Evolutionary conservation across 2,888 invertebrate species (phyloP).

Genomic region (Argynnis bischoffii): DNA sequence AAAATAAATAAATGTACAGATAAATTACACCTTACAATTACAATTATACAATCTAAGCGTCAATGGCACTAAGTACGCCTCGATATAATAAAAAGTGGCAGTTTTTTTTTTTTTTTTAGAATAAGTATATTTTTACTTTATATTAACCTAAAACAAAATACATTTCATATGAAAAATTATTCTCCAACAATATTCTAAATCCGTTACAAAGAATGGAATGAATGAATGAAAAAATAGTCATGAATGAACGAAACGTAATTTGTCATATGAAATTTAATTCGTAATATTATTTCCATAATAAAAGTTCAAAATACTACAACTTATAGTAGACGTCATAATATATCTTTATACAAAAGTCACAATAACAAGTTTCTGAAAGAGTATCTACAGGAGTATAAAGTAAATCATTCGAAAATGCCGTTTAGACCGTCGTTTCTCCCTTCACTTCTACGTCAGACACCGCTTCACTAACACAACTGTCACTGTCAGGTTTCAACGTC

Average conservation of each 20-base stretch:
- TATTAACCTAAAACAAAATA: conserved; percentile 10
- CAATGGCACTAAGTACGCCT: conserved; percentile 45
- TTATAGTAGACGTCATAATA: conserved; percentile 8
- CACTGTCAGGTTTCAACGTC: conserved; percentile 74
- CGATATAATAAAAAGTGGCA: conserved; percentile 17
- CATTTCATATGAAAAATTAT: conserved; percentile 13
- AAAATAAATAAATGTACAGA: conserved; percentile 44
- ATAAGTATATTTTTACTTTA: conserved; percentile 10
- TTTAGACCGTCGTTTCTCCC: conserved; percentile 70
- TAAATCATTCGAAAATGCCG: conserved; percentile 26
- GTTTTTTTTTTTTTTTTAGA: conserved; percentile 12
- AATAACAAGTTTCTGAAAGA: conserved; percentile 18
- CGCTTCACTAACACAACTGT: conserved; percentile 77
- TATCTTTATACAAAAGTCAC: conserved; percentile 7
- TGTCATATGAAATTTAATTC: conserved; percentile 10
- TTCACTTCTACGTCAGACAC: conserved; percentile 66
- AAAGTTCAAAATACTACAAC: conserved; percentile 17
- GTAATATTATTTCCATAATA: conserved; percentile 5
- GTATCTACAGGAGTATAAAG: conserved; percentile 23
- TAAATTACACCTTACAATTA: conserved; percentile 46
- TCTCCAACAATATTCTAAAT: not conserved
- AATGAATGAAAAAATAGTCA: not conserved
- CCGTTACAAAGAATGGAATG: not conserved
- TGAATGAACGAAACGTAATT: not conserved
- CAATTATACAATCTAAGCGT: conserved; percentile 48